Conservation (phyloP, 2,113 vertebrate species). For the Morone chrysops region DNA sequence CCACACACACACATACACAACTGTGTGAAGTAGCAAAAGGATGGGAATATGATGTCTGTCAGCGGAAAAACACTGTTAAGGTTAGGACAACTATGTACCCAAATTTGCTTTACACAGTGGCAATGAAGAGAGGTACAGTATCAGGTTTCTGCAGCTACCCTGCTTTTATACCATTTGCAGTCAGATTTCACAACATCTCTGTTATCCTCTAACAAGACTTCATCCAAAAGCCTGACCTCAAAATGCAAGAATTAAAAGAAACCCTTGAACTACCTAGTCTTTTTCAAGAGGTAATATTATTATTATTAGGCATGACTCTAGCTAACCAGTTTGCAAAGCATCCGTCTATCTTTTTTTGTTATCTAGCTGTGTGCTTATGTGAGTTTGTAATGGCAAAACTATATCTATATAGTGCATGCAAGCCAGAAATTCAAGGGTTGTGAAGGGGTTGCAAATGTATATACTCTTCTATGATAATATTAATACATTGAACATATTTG, state of each 20-base stretch:
- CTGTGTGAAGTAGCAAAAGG: neutral
- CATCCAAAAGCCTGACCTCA: neutral
- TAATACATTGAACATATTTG: neutral
- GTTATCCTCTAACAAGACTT: neutral
- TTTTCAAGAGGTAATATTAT: no score
- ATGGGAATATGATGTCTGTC: neutral
- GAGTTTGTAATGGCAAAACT: neutral
- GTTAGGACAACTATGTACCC: neutral
- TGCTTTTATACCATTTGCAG: neutral
- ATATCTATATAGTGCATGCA: neutral
- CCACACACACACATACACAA: neutral
- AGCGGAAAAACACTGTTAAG: neutral
- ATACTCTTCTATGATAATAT: no score
- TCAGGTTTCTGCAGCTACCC: neutral
- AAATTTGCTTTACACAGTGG: neutral
- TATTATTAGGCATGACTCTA: no score
- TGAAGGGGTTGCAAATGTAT: no score
- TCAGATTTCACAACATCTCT: slow-evolving; percentile 9
- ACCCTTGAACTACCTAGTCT: no score
- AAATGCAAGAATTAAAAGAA: neutral
- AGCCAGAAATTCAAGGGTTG: no score
- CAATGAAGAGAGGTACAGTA: no score
- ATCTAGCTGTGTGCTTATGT: neutral
- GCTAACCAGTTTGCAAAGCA: neutral
- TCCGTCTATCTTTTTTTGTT: neutral